Evolutionary conservation across 2,888 invertebrate genomes (phyloP), one percentile per base, ranked within the genome.

Genomic region (Tachina fera): DNA sequence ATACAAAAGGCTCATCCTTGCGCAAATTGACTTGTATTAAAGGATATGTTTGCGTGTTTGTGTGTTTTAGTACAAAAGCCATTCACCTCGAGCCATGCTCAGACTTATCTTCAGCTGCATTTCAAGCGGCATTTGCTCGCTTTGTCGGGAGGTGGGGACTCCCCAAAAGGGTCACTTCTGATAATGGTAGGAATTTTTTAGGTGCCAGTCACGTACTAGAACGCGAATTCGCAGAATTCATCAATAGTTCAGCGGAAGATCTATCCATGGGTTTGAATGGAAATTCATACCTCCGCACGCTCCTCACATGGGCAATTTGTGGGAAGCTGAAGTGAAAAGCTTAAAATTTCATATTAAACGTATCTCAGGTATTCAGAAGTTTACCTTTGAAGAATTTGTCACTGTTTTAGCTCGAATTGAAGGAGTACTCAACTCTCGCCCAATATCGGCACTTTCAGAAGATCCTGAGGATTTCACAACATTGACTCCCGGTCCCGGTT

Each of bases 231-330:
- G 19, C 14, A 8, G 14, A 0, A 9, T 79, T 79, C 39, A 8
- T 70, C 22, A 61, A 61, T 31, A 45, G 10, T 1, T 13, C 47
- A 2, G 53, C 63, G 11, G n/a, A 41, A n/a, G 60, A 60, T 31
- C 9, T 72, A 19, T 31, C 2, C 83, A 78, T 2, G 68, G 83
- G 1, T 78, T 83, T 39, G 60, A 74, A 41, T 83, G 83, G 70
- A 39, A 14, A 1, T 84, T 84, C 9, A 84, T 79, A 13, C 79
- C 31, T 31, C 31, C 31, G 4, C 31, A 31, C 31, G 31, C 31
- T 31, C 83, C 79, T 14, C 83, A 84, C 22, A 75, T 84, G 78
- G 83, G 83, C 16, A 74, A 63, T 4, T 22, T 84, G 58, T 84
- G 71, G 70, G 71, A 75, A 16, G 68, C 75, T 1, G 79, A 75